Evolutionary conservation across 2,113 vertebrate genomes (phyloP).

Genomic region (Cricetomys ansorgei): DNA sequence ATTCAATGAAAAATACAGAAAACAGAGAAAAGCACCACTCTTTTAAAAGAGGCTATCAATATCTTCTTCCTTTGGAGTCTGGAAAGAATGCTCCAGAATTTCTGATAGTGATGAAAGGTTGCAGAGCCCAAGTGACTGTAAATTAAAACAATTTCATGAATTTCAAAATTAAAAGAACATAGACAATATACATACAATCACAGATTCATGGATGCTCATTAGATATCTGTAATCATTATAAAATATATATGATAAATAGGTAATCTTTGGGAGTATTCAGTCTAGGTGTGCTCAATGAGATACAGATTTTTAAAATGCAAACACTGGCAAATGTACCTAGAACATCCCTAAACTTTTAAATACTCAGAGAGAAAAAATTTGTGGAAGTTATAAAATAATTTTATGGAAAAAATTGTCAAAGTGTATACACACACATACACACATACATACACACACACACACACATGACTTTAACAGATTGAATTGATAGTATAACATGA

Average conservation of each 20-base stretch:
- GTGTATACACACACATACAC: not conserved
- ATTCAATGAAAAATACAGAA: not conserved
- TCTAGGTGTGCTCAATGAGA: not conserved
- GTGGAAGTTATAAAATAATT: not conserved
- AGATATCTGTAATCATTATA: not conserved
- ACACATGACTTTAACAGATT: not conserved
- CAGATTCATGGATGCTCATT: not conserved
- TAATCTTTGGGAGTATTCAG: not conserved
- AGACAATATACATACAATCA: not conserved
- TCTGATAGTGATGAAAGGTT: not conserved
- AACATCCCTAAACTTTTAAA: not conserved
- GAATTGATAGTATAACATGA: not conserved
- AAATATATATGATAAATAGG: not conserved
- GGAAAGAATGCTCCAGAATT: not conserved
- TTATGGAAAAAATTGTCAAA: not conserved
- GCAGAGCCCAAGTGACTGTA: not conserved
- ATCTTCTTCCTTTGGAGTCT: not conserved
- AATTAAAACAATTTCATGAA: not conserved
- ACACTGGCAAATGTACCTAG: not conserved
- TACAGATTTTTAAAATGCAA: not conserved
- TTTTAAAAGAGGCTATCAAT: not conserved
- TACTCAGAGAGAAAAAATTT: not conserved
- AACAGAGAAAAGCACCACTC: not conserved
- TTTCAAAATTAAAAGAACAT: not conserved
- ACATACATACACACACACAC: not conserved